These are phyloP conservation scores for Glaucomys volans DNA, from an alignment of 2,113 vertebrate genomes.

Conservation along the genomic window DNA sequence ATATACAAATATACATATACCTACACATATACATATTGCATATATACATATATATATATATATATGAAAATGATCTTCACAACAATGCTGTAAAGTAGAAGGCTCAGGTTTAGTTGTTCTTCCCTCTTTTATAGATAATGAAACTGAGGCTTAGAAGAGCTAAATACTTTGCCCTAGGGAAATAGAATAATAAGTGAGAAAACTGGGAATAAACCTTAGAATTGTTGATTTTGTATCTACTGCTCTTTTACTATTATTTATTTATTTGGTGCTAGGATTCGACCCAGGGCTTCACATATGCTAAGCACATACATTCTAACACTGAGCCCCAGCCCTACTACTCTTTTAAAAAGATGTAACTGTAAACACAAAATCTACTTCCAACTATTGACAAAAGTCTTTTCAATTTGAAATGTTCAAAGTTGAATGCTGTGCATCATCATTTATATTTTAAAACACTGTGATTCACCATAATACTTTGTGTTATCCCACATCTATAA, in stretches of 20 bases:
- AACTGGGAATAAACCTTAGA: background rate
- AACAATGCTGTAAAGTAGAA: background rate
- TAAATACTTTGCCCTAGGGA: background rate
- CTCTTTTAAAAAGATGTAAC: background rate
- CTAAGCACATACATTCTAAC: background rate
- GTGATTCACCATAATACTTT: background rate
- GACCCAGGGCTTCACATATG: background rate
- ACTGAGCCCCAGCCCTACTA: background rate
- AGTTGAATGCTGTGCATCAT: background rate
- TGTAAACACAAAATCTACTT: background rate
- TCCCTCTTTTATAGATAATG: background rate
- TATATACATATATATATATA: background rate
- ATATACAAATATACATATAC: background rate
- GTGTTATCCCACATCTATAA: background rate
- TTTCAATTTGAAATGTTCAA: background rate
- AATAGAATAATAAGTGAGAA: constrained; percentile 31
- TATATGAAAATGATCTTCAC: background rate
- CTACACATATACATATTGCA: background rate
- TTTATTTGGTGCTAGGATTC: background rate
- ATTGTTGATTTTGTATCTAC: background rate
- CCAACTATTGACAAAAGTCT: background rate
- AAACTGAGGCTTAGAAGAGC: background rate
- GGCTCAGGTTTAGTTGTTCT: background rate
- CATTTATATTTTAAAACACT: constrained; percentile 16
- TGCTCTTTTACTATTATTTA: background rate